phyloP scores from a whole-genome alignment of 2,888 invertebrate genomes.

The Quadroppia sp. region DNA sequence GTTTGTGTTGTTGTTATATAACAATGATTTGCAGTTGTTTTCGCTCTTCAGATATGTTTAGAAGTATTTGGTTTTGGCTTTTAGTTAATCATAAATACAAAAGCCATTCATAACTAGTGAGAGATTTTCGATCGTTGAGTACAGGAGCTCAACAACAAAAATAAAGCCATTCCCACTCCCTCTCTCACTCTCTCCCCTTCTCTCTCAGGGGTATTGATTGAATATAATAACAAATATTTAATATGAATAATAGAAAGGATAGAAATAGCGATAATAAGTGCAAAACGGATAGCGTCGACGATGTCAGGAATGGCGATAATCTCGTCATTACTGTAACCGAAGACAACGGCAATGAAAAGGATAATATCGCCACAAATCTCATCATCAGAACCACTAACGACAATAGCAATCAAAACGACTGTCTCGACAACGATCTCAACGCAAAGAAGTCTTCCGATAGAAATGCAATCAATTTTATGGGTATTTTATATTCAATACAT shows the following conservation, averaged over 20 bases:
- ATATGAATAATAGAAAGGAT: neutral
- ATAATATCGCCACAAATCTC: neutral
- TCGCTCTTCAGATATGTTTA: no score
- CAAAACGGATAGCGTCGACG: neutral
- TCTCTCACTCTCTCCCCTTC: no score
- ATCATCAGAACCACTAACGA: neutral
- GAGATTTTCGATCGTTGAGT: no score
- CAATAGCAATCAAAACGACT: neutral
- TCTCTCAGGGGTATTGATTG: no score
- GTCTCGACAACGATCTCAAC: neutral
- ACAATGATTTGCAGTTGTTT: neutral
- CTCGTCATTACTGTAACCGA: neutral
- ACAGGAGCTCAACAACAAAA: no score
- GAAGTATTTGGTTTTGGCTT: neutral
- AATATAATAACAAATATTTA: no score
- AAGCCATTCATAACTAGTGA: no score
- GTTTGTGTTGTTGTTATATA: neutral
- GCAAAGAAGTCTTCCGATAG: conserved; percentile 34
- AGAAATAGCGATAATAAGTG: neutral
- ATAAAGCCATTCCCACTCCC: no score
- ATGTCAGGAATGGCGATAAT: neutral
- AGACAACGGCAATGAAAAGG: neutral
- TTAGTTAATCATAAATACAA: neutral
- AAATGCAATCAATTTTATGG: conserved; percentile 31
- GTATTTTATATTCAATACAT: no score